A percentile compares a stretch with the other conserved stretches of the same genome.
These are phyloP conservation scores for Ips typographus DNA, from an alignment of 1,140 invertebrate genomes.

Conservation along the genomic window DNA sequence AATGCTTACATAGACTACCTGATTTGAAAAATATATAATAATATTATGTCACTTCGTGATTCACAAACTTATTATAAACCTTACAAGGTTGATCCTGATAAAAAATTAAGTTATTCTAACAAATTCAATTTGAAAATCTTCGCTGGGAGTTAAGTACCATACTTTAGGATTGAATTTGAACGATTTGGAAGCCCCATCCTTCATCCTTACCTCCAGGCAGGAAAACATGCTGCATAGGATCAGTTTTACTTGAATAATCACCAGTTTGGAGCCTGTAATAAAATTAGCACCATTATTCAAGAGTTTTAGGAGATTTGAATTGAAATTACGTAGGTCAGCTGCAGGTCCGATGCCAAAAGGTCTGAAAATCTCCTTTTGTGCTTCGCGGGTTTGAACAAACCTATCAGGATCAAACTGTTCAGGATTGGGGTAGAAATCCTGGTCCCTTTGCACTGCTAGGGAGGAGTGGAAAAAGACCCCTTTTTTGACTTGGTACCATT, in stretches of 20 bases:
- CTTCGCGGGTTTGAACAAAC: conserved; percentile 40
- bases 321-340: conserved; percentile 23
- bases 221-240: conserved; percentile 16
- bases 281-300: conserved; percentile 1
- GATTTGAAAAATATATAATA: too few relatives aligned
- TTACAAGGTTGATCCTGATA: too few relatives aligned
- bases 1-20: too few relatives aligned
- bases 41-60: too few relatives aligned
- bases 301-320: neutral
- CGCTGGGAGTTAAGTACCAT: neutral
- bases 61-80: too few relatives aligned
- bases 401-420: conserved; percentile 45
- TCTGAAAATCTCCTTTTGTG: conserved; percentile 28
- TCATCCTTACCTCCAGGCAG: conserved; percentile 3
- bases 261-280: conserved; percentile 8
- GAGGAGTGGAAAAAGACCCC: conserved; percentile 52
- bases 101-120: neutral
- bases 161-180: conserved; percentile 8
- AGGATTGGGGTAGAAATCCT: conserved; percentile 48
- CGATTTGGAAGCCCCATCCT: neutral
- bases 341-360: conserved; percentile 29
- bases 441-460: conserved; percentile 62
- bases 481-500: conserved; percentile 39
- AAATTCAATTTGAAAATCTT: conserved; percentile 13
- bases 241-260: conserved; percentile 10